phyloP scores from a whole-genome alignment of 2,888 invertebrate genomes.

The Drosophila subquinaria region DNA sequence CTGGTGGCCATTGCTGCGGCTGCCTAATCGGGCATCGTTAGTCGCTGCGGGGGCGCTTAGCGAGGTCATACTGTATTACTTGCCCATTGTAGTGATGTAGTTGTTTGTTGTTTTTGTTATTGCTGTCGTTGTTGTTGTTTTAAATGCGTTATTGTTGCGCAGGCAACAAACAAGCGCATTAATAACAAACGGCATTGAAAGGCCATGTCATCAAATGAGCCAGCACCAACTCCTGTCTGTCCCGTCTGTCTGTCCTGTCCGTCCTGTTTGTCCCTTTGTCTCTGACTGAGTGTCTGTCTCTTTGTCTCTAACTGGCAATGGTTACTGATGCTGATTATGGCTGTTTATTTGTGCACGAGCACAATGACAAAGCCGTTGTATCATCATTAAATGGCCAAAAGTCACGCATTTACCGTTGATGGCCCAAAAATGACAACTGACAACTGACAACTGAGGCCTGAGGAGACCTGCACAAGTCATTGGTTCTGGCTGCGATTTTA shows the following conservation, averaged over 20 bases:
- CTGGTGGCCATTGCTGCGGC: slow-evolving; percentile 46
- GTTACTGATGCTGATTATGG: slow-evolving; percentile 64
- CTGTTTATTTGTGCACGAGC: slow-evolving; percentile 71
- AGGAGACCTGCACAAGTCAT: slow-evolving; percentile 67
- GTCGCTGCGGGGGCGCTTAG: slow-evolving; percentile 47
- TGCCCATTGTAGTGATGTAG: slow-evolving; percentile 56
- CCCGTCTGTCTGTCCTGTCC: neutral
- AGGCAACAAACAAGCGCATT: slow-evolving; percentile 71
- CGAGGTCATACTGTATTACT: slow-evolving; percentile 55
- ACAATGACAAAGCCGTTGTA: slow-evolving; percentile 71
- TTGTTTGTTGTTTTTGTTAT: slow-evolving; percentile 27
- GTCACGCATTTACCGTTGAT: slow-evolving; percentile 77
- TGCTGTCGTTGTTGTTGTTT: slow-evolving; percentile 52
- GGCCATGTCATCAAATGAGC: slow-evolving; percentile 76
- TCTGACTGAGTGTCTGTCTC: slow-evolving; percentile 2
- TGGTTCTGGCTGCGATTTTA: slow-evolving; percentile 63
- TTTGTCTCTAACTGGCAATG: slow-evolving; percentile 2
- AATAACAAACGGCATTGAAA: slow-evolving; percentile 77
- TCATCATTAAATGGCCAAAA: slow-evolving; percentile 81
- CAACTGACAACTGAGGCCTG: slow-evolving; percentile 44
- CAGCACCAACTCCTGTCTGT: slow-evolving; percentile 45
- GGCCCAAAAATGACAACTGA: slow-evolving; percentile 46
- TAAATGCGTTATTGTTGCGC: slow-evolving; percentile 77
- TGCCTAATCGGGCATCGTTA: slow-evolving; percentile 71
- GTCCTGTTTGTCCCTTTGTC: neutral